phyloP scores from a whole-genome alignment of 2,888 invertebrate species.

The Microdon myrmicae region DNA sequence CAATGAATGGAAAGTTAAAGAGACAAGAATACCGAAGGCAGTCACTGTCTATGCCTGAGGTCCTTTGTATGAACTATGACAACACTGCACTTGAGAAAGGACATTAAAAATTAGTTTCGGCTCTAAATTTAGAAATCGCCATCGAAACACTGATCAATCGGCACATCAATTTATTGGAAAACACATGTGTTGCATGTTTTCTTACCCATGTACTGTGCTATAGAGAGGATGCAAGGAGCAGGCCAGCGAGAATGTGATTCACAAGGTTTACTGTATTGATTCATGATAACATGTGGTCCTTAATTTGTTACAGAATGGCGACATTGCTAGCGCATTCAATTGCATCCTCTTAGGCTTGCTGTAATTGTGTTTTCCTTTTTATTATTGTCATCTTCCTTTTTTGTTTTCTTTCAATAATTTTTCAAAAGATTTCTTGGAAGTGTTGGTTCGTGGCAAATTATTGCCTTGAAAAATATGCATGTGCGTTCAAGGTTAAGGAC shows the following conservation, averaged over 20 bases:
- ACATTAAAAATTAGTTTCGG: slow-evolving; percentile 49
- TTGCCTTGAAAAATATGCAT: slow-evolving; percentile 28
- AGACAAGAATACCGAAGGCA: neutral
- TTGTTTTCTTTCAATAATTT: too few relatives aligned
- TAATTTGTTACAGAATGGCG: slow-evolving; percentile 42
- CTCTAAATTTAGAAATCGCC: slow-evolving; percentile 50
- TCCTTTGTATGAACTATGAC: slow-evolving; percentile 20
- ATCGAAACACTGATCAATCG: slow-evolving; percentile 47
- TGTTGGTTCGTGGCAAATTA: slow-evolving; percentile 22
- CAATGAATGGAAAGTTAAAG: too few relatives aligned
- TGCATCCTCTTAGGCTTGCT: too few relatives aligned
- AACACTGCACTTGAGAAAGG: slow-evolving; percentile 44
- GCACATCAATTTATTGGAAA: slow-evolving; percentile 49
- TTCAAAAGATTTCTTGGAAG: slow-evolving; percentile 12
- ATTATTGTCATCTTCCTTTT: slow-evolving; percentile 3
- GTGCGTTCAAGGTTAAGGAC: slow-evolving; percentile 32
- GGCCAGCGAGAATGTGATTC: slow-evolving; percentile 7
- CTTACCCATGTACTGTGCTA: too few relatives aligned
- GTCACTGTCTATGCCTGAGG: slow-evolving; percentile 3
- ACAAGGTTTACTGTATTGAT: slow-evolving; percentile 31
- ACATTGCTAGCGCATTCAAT: slow-evolving; percentile 24
- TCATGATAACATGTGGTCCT: slow-evolving; percentile 52
- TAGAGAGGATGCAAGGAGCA: slow-evolving; percentile 6
- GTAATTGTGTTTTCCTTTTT: slow-evolving; percentile 8
- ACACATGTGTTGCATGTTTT: slow-evolving; percentile 27